Evolutionary conservation across 2,888 invertebrate species (phyloP).

Genomic region (Coenonympha arcania): DNA sequence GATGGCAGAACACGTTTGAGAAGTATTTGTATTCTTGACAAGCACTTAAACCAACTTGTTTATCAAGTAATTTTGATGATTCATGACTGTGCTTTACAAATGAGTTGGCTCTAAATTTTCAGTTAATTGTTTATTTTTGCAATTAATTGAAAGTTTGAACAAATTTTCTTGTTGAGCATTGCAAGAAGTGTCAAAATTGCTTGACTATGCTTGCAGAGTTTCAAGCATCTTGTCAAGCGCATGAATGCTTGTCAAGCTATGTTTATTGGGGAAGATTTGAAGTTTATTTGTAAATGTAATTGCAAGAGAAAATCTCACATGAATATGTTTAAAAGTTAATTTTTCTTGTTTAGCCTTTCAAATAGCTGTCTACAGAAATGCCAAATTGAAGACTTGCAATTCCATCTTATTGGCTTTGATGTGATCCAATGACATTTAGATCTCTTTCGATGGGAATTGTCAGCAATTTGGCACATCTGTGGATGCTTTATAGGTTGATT

Average conservation of each 20-base stretch:
- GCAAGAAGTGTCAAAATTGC: not conserved
- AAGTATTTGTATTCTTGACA: not conserved
- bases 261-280: not conserved
- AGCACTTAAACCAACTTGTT: not conserved
- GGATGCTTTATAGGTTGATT: conserved; percentile 2
- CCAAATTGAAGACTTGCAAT: not conserved
- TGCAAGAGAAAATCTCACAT: conserved; percentile 11
- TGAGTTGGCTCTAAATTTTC: not conserved
- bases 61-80: not conserved
- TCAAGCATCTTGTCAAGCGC: not conserved
- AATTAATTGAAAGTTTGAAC: not conserved
- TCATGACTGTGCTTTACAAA: not conserved
- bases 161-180: not conserved
- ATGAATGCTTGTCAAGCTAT: not conserved
- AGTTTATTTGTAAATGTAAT: not conserved
- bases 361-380: not conserved
- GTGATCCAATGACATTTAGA: too few relatives aligned
- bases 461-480: not conserved
- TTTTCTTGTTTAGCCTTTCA: not conserved
- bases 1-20: not conserved
- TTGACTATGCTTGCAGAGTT: not conserved
- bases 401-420: not conserved
- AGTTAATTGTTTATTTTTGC: not conserved
- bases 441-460: too few relatives aligned
- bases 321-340: not conserved